Evolutionary conservation across 2,113 vertebrate genomes (phyloP).

Genomic region (Sterna hirundo): DNA sequence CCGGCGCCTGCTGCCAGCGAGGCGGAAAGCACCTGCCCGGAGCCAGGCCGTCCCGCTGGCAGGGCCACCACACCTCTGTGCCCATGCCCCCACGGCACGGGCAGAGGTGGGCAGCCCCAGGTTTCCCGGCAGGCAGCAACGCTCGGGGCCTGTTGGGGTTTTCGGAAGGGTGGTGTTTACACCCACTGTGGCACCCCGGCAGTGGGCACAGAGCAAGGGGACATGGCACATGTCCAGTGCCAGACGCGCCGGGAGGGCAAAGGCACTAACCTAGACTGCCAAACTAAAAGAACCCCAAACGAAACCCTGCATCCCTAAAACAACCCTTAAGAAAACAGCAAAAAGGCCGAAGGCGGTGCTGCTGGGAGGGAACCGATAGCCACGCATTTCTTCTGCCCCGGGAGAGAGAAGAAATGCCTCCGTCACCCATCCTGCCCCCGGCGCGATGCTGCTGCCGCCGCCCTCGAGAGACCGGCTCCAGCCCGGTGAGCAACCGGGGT

Average conservation of each 20-base stretch:
- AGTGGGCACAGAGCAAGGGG: not conserved
- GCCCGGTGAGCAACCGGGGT: not conserved
- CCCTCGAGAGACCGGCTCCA: not conserved
- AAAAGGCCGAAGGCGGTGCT: not conserved
- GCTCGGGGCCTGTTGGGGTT: accelerated
- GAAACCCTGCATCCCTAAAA: not conserved
- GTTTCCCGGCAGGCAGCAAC: accelerated
- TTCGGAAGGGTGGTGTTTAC: accelerated
- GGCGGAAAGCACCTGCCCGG: not conserved
- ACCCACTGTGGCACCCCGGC: not conserved
- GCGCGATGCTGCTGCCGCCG: not conserved
- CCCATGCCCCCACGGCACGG: accelerated
- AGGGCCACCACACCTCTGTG: not conserved
- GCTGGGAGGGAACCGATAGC: not conserved
- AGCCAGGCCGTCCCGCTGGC: not conserved
- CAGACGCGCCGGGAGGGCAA: not conserved
- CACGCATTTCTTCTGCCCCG: not conserved
- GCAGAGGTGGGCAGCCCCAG: not conserved
- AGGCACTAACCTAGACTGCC: not conserved
- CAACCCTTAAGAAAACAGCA: not conserved
- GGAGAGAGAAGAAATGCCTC: not conserved
- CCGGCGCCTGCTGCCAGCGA: not conserved
- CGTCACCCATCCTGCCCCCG: accelerated
- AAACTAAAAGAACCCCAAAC: not conserved
- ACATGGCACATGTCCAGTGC: accelerated